Base-by-base conservation (phyloP, 2,888 invertebrate species). In the Erynnis tages region DNA sequence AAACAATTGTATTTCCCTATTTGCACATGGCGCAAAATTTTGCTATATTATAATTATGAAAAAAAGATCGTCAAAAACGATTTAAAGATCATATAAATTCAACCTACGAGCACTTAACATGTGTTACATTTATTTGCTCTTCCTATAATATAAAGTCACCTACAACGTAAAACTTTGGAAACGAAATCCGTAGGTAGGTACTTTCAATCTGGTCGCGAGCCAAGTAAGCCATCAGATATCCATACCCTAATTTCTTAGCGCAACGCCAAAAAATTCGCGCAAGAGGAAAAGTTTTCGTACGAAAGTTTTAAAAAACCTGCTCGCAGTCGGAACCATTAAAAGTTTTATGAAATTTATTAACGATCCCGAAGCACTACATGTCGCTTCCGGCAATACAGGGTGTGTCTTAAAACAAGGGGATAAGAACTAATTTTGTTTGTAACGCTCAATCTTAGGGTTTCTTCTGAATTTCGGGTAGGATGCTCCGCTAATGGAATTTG, bases 271-370 rank as follows among this genome's bases (percentile, higher is more conserved):
- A 43, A 43, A 21, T 50, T 48, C 38, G 13, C 21, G 27, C 29
- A 37, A 52, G 23, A 37, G 25, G 19, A 40, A 35, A 43, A 46
- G 23, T 44, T 55, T 41, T 16, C 6, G 21, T 27, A 25, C 64
- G 61, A 66, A 69, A 72, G 75, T 75, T 73, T 72, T 63, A 58
- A 73, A 61, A 53, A 53, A 37, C 30, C 66, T 72, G 61, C 55
- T 53, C 56, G 60, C 59, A 53, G 63, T 52, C 58, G 55, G 58
- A 66, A 60, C 71, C 71, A 75, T 79, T 78, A 79, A 75, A 79
- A 79, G 71, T 79, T 79, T 65, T 59, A 57, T 56, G 60, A 71
- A 76, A 78, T 72, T 70, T 76, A 77, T 73, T 72, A 77, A 76
- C 71, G 70, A 69, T 66, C 66, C 29, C 11, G 43, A 17, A 17